Evolutionary conservation across 2,797 vertebrate genomes (phyloP), one percentile per base, ranked within the genome.

Genomic region (Lophius americanus): DNA sequence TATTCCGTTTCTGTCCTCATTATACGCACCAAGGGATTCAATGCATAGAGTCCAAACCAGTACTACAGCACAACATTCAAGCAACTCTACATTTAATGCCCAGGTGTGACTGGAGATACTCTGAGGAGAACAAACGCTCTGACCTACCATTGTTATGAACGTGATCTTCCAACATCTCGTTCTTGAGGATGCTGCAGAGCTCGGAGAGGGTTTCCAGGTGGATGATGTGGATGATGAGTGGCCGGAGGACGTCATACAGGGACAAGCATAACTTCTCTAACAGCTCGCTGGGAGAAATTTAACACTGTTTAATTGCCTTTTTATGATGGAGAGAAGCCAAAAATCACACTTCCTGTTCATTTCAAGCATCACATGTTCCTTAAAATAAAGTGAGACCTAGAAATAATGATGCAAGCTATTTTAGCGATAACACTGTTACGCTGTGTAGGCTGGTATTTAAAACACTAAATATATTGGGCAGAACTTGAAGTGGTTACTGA

Each of bases 81-180:
- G 32, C 6, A 36, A 51, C n/a, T 50, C 11, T 7, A 43, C 9
- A 46, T 41, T 43, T 47, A 67, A 38, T 46, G n/a, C 4, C 6
- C 5, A 8, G 37, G 50, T 9, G 35, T 46, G 37, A 39, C 33
- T 23, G 9, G 23, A 66, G 43, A 56, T 13, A 7, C 39, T 75
- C 43, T 47, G 38, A 61, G 6, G 33, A 70, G 47, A 61, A 65
- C 5, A 66, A 67, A 61, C 48, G 12, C 33, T 54, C 1, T 2
- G 9, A 68, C 82, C 12, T 91, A 98, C 98, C 93, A 38, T 98
- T 99, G 84, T 98, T 98, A 51, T 96, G 95, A n/a, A 98, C 96
- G 2, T 99, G 98, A 81, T 99, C 98, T 81, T 99, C 98, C 76
- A 99, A 93, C 95, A 99, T 99, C 89, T 99, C 98, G 33, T 97